Evolutionary conservation across 1,140 invertebrate genomes (phyloP).

Genomic region (Aphidius ervi): DNA sequence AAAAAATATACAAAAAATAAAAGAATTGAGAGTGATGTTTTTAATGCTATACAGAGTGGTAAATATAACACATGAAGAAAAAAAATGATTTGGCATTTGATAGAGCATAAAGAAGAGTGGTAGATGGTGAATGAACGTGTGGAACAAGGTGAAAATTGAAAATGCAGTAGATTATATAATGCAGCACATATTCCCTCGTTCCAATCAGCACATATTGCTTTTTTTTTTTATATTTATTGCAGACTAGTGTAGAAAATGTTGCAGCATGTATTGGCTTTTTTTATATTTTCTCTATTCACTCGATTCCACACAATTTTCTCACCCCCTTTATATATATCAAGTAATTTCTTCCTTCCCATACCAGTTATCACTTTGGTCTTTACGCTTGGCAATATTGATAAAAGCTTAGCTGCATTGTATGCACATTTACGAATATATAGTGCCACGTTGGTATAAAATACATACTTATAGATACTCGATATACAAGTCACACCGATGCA

Average conservation of each 20-base stretch:
- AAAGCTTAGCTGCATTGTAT: constrained; percentile 51
- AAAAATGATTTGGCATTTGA: constrained; percentile 38
- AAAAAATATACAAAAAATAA: no score
- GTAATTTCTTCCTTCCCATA: constrained; percentile 23
- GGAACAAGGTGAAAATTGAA: constrained; percentile 55
- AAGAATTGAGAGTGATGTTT: no score
- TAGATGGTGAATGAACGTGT: constrained; percentile 24
- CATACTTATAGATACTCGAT: constrained; percentile 26
- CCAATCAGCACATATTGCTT: constrained; percentile 1
- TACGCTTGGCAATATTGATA: constrained; percentile 47
- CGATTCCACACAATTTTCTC: constrained; percentile 7
- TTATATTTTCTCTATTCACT: constrained; percentile 3
- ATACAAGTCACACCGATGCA: constrained; percentile 24
- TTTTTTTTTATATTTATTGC: background rate
- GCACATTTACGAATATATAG: constrained; percentile 30
- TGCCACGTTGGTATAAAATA: constrained; percentile 42
- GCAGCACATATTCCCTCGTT: constrained; percentile 32
- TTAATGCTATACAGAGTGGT: no score
- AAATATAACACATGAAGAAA: background rate
- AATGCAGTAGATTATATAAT: constrained; percentile 53
- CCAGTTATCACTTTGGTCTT: background rate
- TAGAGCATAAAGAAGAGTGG: constrained; percentile 41
- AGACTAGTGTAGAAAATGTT: background rate
- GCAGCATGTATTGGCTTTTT: constrained; percentile 1
- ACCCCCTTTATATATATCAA: constrained; percentile 10